phyloP scores from a whole-genome alignment of 2,797 vertebrate genomes.

The Megalops cyprinoides region DNA sequence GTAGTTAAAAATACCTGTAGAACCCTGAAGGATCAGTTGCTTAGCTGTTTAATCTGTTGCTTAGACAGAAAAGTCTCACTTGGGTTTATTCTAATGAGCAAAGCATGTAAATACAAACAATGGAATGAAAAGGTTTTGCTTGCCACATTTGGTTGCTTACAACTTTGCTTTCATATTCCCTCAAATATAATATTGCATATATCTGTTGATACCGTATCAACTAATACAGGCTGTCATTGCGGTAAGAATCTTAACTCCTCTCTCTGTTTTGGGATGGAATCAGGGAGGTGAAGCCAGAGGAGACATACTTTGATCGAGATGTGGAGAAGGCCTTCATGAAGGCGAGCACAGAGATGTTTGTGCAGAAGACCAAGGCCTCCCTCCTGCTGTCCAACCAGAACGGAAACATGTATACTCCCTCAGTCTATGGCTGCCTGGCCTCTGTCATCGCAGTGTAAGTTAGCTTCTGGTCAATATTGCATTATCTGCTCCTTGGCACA shows the following conservation, averaged over 20 bases:
- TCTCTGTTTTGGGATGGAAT: neutral
- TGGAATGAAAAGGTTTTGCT: neutral
- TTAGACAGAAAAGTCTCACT: neutral
- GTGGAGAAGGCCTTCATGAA: conserved; percentile 98
- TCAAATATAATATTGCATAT: neutral
- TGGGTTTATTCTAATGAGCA: neutral
- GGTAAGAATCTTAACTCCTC: neutral
- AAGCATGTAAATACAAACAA: neutral
- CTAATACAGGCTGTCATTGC: neutral
- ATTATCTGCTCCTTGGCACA: neutral
- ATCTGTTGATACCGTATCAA: neutral
- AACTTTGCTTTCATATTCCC: neutral
- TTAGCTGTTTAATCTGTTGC: neutral
- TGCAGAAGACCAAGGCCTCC: conserved; percentile 90
- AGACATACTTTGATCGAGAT: conserved; percentile 94
- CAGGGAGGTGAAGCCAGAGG: conserved; percentile 88
- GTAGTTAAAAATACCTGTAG: too few species aligned
- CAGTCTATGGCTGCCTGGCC: conserved; percentile 94
- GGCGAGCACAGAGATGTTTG: conserved; percentile 88
- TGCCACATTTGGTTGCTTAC: neutral
- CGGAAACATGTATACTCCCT: conserved; percentile 98
- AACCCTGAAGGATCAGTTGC: too few species aligned
- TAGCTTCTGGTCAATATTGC: neutral
- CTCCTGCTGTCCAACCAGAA: conserved; percentile 93
- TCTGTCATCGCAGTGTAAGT: conserved; percentile 92